phyloP scores from a whole-genome alignment of 2,113 vertebrate species.

The Pseudorectes ferrugineus region DNA sequence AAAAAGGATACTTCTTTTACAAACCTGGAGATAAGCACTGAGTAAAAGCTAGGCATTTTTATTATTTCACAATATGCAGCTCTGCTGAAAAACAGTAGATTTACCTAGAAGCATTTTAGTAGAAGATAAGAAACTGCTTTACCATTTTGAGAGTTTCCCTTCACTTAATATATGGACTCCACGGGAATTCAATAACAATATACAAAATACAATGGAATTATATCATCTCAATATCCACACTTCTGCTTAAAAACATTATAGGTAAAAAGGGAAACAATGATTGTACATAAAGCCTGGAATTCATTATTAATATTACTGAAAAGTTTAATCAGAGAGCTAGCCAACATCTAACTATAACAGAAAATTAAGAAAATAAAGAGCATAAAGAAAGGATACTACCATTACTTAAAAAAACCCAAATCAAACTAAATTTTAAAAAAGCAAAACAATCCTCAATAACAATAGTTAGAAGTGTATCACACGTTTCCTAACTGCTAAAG shows the following conservation, averaged over 20 bases:
- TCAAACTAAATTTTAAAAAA: rapidly evolving
- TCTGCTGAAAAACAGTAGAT: not conserved
- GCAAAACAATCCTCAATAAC: not conserved
- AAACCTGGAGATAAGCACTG: not conserved
- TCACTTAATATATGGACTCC: not conserved
- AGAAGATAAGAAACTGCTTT: not conserved
- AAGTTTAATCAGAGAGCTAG: not conserved
- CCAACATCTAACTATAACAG: not conserved
- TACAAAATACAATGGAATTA: not conserved
- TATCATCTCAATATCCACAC: not conserved
- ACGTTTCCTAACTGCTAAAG: not conserved
- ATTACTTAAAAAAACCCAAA: not conserved
- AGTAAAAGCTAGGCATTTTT: not conserved
- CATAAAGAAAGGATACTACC: not conserved
- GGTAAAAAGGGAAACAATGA: not conserved
- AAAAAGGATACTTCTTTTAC: not conserved
- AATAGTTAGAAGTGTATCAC: not conserved
- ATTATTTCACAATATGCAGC: not conserved
- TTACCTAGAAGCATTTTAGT: not conserved
- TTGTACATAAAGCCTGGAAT: not conserved
- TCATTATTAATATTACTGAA: not conserved
- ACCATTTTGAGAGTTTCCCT: not conserved
- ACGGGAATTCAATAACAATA: not conserved
- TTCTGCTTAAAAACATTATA: not conserved
- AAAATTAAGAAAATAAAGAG: not conserved